phyloP scores from a whole-genome alignment of 2,888 invertebrate species.

The Apamea crenata region DNA sequence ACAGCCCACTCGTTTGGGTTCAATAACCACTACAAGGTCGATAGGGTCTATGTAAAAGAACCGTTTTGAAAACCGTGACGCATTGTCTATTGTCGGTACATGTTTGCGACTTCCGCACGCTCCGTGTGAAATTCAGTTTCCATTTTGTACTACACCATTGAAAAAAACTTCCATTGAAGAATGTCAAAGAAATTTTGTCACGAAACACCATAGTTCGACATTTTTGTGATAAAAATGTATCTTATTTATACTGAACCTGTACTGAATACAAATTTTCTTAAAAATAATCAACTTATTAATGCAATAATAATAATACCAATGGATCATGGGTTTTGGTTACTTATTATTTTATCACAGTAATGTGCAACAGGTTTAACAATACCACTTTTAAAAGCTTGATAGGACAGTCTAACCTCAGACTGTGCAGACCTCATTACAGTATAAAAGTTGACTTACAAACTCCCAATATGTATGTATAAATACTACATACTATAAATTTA shows the following conservation, averaged over 20 bases:
- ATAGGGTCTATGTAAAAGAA: conserved; percentile 74
- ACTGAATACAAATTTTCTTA: not conserved
- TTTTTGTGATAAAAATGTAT: not conserved
- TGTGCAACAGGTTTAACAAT: conserved; percentile 2
- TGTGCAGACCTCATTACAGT: not conserved
- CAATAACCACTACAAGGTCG: conserved; percentile 86
- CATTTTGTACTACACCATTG: conserved; percentile 53
- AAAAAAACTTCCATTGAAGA: conserved; percentile 2
- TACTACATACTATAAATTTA: not conserved
- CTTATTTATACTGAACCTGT: not conserved
- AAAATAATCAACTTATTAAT: not conserved
- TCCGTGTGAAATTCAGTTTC: conserved; percentile 47
- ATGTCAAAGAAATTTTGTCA: not conserved
- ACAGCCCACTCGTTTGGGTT: conserved; percentile 73
- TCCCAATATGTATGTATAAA: not conserved
- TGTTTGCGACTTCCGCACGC: conserved; percentile 46
- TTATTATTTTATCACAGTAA: not conserved
- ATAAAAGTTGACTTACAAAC: not conserved
- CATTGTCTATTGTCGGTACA: conserved; percentile 71
- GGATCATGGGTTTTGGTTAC: not conserved
- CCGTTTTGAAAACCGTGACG: conserved; percentile 81
- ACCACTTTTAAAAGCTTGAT: not conserved
- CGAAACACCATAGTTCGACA: not conserved
- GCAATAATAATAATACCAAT: no score
- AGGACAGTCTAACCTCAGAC: not conserved